Conservation (phyloP, 1,140 invertebrate species). For the Drosophila cardini region DNA sequence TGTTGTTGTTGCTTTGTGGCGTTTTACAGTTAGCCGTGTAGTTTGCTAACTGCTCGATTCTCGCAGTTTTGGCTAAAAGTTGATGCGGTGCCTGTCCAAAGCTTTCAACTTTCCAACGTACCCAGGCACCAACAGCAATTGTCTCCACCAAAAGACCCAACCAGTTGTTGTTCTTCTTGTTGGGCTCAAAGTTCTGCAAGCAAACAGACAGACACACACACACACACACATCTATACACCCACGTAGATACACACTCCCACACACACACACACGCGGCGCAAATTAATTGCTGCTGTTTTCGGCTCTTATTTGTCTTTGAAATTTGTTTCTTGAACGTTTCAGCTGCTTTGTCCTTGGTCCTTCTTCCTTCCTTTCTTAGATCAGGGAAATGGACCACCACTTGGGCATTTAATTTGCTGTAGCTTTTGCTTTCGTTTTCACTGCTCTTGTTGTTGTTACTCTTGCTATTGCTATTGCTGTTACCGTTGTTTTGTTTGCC, state of each 20-base stretch:
- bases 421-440: slow-evolving; percentile 12
- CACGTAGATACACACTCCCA: slow-evolving; percentile 11
- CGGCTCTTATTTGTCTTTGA: slow-evolving; percentile 83
- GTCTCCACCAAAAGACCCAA: slow-evolving; percentile 61
- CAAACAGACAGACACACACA: slow-evolving; percentile 22
- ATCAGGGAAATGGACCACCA: slow-evolving; percentile 52
- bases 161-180: slow-evolving; percentile 23
- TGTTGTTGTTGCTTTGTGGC: slow-evolving; percentile 38
- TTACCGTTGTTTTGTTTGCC: slow-evolving; percentile 60
- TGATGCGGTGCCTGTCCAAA: slow-evolving; percentile 53
- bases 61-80: slow-evolving; percentile 58
- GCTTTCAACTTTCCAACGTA: slow-evolving; percentile 54
- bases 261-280: slow-evolving; percentile 59
- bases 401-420: slow-evolving; percentile 59
- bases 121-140: slow-evolving; percentile 49
- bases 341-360: slow-evolving; percentile 17
- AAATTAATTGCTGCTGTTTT: slow-evolving; percentile 84
- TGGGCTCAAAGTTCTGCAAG: slow-evolving; percentile 48
- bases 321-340: slow-evolving; percentile 74
- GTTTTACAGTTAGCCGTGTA: slow-evolving; percentile 73
- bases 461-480: slow-evolving; percentile 17
- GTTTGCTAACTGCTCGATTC: slow-evolving; percentile 61
- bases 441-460: slow-evolving; percentile 9
- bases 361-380: slow-evolving; percentile 19
- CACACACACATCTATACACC: slow-evolving; percentile 1